Conservation (phyloP, 2,888 invertebrate species). For the Macrostomum cliftonense region DNA sequence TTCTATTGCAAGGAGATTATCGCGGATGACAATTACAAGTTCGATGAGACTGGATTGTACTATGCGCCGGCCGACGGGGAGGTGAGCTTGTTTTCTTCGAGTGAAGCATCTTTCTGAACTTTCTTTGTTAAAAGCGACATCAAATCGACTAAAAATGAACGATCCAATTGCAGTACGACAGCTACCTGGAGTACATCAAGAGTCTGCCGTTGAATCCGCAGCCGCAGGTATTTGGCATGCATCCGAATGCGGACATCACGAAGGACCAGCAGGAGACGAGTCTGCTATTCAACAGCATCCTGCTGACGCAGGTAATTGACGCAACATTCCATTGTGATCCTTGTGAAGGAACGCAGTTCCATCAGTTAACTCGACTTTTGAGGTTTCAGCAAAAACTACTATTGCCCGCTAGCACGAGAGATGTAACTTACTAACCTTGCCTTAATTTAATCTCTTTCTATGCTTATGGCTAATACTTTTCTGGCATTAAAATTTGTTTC, state of each 20-base stretch:
- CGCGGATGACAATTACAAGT: conserved; percentile 21
- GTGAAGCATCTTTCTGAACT: background rate
- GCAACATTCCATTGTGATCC: no score
- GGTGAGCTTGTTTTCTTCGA: no score
- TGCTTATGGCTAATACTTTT: no score
- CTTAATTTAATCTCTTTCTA: no score
- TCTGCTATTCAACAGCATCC: conserved; percentile 37
- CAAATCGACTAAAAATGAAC: conserved; percentile 34
- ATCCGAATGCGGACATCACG: conserved; percentile 39
- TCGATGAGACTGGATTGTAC: conserved; percentile 28
- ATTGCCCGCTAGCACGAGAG: no score
- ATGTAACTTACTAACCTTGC: background rate
- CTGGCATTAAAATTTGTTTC: no score
- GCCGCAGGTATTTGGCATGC: conserved; percentile 39
- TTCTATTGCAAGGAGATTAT: conserved; percentile 32
- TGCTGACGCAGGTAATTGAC: conserved; percentile 35
- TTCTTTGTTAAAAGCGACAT: conserved; percentile 11
- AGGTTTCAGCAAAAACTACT: no score
- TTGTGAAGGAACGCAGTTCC: no score
- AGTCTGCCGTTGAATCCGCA: conserved; percentile 34
- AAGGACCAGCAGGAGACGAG: conserved; percentile 40
- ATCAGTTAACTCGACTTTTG: no score
- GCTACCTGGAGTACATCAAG: conserved; percentile 35
- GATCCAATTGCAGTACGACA: conserved; percentile 38
- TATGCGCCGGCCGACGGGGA: conserved; percentile 14